Percentiles rank a stretch among this genome's conserved stretches.
phyloP scores from a whole-genome alignment of 2,113 vertebrate species.

The Nerophis lumbriciformis region DNA sequence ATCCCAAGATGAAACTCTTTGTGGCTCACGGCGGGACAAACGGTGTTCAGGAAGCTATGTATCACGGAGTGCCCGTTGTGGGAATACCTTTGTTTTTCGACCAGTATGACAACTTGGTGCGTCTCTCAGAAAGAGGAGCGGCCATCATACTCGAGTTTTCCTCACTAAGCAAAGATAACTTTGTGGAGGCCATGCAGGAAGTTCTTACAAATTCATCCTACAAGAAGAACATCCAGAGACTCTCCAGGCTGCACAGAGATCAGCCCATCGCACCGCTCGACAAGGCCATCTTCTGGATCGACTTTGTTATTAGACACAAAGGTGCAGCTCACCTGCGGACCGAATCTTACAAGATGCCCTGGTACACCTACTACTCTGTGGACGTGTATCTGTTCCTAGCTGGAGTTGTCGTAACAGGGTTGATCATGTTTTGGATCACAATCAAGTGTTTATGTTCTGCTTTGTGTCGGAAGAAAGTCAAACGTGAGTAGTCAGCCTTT shows the following conservation, averaged over 20 bases:
- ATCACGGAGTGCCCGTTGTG: slow-evolving; percentile 61
- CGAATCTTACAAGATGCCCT: slow-evolving; percentile 61
- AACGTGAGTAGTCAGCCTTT: slow-evolving; percentile 40
- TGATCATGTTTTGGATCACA: slow-evolving; percentile 8
- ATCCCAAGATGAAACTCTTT: slow-evolving; percentile 59
- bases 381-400: slow-evolving; percentile 53
- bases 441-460: slow-evolving; percentile 38
- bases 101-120: slow-evolving; percentile 64
- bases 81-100: slow-evolving; percentile 64
- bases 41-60: slow-evolving; percentile 64
- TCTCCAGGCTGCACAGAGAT: slow-evolving; percentile 67
- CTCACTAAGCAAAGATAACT: slow-evolving; percentile 39
- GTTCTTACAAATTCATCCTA: slow-evolving; percentile 65
- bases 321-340: slow-evolving; percentile 65
- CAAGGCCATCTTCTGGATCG: slow-evolving; percentile 70
- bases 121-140: slow-evolving; percentile 52
- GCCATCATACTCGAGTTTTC: slow-evolving; percentile 42
- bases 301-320: slow-evolving; percentile 71
- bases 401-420: slow-evolving; percentile 18
- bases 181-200: slow-evolving; percentile 48
- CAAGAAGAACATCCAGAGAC: slow-evolving; percentile 62
- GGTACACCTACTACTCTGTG: slow-evolving; percentile 64
- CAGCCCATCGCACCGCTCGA: slow-evolving; percentile 58
- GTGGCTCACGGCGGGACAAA: slow-evolving; percentile 70
- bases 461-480: slow-evolving; percentile 38